Percentiles rank a stretch among this genome's conserved stretches.
Evolutionary conservation across 2,113 vertebrate species (phyloP).

Genomic region (Haemorhous mexicanus): DNA sequence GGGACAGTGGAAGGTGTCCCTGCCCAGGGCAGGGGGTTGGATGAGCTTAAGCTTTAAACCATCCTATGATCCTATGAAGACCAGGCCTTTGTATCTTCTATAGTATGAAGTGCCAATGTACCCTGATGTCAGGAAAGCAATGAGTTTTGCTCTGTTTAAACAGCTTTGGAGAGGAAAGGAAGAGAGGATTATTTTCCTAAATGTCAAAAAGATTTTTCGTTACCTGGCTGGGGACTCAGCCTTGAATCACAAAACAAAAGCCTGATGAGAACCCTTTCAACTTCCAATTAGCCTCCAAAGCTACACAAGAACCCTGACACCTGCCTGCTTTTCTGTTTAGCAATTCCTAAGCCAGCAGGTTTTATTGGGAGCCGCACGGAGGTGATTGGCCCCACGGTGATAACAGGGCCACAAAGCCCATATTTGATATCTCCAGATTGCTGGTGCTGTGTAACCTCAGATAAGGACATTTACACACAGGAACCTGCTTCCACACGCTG

Average conservation of each 20-base stretch:
- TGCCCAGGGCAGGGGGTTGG: not conserved
- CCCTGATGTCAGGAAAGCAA: not conserved
- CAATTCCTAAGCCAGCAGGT: not conserved
- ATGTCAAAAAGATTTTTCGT: not conserved
- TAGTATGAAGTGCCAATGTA: not conserved
- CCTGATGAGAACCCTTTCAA: not conserved
- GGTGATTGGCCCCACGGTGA: fast-evolving
- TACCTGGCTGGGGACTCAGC: not conserved
- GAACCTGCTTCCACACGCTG: not conserved
- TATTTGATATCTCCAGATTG: not conserved
- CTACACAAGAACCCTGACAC: not conserved
- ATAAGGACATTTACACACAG: not conserved
- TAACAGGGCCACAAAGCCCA: not conserved
- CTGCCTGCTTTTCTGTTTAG: not conserved
- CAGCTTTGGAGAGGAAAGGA: not conserved
- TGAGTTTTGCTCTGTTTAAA: not conserved
- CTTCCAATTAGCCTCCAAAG: not conserved
- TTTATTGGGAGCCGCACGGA: not conserved
- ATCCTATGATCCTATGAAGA: not conserved
- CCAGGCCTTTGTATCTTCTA: not conserved
- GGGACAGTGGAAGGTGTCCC: not conserved
- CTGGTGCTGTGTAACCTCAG: not conserved
- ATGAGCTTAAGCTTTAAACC: not conserved
- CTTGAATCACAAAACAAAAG: not conserved
- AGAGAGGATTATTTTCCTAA: not conserved